A percentile compares a stretch with the other conserved stretches of the same genome.
Conservation (phyloP, 2,113 vertebrate species). For the Xiphophorus maculatus region DNA sequence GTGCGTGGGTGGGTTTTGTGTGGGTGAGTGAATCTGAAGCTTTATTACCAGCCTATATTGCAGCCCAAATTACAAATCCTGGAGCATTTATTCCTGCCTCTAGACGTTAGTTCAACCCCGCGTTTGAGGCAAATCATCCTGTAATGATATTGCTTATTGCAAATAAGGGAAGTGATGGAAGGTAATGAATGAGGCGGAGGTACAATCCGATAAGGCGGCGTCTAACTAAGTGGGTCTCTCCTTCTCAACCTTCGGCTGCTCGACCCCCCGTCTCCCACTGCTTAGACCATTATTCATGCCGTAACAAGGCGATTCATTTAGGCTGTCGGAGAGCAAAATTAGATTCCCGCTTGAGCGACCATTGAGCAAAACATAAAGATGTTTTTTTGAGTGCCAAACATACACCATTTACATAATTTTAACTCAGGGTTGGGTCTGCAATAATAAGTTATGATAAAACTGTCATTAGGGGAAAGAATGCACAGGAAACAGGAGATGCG, state of each 20-base stretch:
- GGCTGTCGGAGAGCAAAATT: conserved; percentile 74
- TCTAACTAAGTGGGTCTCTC: conserved; percentile 73
- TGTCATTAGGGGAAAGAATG: conserved; percentile 71
- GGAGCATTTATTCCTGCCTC: conserved; percentile 53
- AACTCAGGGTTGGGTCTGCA: conserved; percentile 59
- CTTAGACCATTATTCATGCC: conserved; percentile 67
- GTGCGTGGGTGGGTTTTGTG: conserved; percentile 19
- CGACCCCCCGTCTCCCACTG: conserved; percentile 55
- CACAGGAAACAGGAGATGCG: conserved; percentile 40
- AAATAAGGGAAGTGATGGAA: conserved; percentile 67
- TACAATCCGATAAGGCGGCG: conserved; percentile 68
- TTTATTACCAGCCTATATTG: conserved; percentile 66
- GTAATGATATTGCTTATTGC: conserved; percentile 72
- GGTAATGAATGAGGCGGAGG: conserved; percentile 71
- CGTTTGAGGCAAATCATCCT: conserved; percentile 65
- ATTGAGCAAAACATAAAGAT: conserved; percentile 71
- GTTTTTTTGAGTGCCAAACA: conserved; percentile 68
- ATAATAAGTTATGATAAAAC: conserved; percentile 82
- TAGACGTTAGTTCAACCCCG: conserved; percentile 55
- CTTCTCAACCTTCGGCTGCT: conserved; percentile 70
- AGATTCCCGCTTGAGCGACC: conserved; percentile 75
- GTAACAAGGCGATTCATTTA: conserved; percentile 80
- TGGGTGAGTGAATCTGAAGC: conserved; percentile 50
- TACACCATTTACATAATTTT: conserved; percentile 78
- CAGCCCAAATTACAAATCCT: conserved; percentile 64